Evolutionary conservation across 2,888 invertebrate species (phyloP).

Genomic region (Parapristionchus giblindavisi): DNA sequence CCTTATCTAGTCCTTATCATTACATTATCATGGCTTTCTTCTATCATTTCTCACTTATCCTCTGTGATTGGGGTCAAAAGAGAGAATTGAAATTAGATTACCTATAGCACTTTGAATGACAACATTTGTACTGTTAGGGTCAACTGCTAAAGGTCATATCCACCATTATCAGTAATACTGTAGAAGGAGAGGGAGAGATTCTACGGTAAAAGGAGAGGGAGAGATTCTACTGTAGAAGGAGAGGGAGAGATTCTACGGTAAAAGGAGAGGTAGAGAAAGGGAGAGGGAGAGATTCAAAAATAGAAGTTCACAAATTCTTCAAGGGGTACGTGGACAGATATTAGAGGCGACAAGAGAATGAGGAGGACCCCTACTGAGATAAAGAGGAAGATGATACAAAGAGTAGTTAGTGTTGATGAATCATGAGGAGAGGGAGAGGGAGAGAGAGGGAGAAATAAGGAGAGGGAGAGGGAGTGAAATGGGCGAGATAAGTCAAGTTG

Average conservation of each 20-base stretch:
- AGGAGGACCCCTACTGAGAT: constrained; percentile 3
- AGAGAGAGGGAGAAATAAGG: not conserved
- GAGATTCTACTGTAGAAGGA: not conserved
- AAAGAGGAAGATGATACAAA: not conserved
- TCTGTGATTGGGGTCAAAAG: not conserved
- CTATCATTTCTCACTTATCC: not conserved
- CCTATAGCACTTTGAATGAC: no score
- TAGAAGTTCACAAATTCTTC: not conserved
- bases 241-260: not conserved
- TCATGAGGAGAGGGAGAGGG: constrained; percentile 16
- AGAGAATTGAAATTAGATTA: no score
- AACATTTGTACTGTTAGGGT: no score
- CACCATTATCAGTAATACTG: not conserved
- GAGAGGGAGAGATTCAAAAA: not conserved
- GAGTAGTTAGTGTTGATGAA: constrained; percentile 22
- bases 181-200: not conserved
- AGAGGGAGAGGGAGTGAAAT: not conserved
- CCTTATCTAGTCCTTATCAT: not conserved
- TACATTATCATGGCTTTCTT: not conserved
- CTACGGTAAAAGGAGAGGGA: no score
- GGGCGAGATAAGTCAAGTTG: not conserved
- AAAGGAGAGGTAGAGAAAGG: not conserved
- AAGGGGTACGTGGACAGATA: not conserved
- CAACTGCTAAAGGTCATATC: not conserved
- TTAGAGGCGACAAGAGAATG: not conserved